phyloP scores from a whole-genome alignment of 2,888 invertebrate species.

The Xylota sylvarum region DNA sequence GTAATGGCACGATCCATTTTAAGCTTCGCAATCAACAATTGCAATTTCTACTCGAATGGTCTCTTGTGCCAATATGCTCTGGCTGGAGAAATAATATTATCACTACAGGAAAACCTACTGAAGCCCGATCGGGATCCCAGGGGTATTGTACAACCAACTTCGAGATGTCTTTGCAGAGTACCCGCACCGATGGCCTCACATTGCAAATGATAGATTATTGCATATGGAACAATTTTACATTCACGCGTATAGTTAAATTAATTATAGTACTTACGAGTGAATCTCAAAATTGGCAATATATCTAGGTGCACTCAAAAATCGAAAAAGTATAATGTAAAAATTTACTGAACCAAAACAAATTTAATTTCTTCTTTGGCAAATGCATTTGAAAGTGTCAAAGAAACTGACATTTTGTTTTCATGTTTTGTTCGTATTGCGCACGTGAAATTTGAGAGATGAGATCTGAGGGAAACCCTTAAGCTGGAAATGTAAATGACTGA shows the following conservation, averaged over 20 bases:
- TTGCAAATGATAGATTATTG: conserved; percentile 21
- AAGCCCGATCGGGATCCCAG: conserved; percentile 79
- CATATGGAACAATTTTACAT: neutral
- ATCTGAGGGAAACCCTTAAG: too few species aligned
- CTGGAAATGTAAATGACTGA: neutral
- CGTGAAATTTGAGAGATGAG: conserved; percentile 13
- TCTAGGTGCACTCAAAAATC: conserved; percentile 15
- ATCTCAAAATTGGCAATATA: conserved; percentile 3
- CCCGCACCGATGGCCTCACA: conserved; percentile 33
- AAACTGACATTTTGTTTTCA: conserved; percentile 53
- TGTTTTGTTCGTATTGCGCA: conserved; percentile 58
- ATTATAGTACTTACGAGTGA: conserved; percentile 37
- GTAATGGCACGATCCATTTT: conserved; percentile 82
- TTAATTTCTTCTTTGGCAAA: conserved; percentile 4
- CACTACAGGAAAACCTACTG: conserved; percentile 81
- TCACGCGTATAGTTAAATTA: neutral
- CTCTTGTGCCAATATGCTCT: conserved; percentile 81
- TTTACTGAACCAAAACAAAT: conserved; percentile 34
- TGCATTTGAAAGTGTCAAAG: conserved; percentile 30
- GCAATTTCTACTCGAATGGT: conserved; percentile 81
- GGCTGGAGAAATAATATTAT: conserved; percentile 82
- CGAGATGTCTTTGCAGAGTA: conserved; percentile 46
- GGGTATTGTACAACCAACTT: conserved; percentile 53
- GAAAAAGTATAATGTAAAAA: conserved; percentile 22
- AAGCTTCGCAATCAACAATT: conserved; percentile 81